Conservation (phyloP, 2,888 invertebrate species). For the Netelia inedita region DNA sequence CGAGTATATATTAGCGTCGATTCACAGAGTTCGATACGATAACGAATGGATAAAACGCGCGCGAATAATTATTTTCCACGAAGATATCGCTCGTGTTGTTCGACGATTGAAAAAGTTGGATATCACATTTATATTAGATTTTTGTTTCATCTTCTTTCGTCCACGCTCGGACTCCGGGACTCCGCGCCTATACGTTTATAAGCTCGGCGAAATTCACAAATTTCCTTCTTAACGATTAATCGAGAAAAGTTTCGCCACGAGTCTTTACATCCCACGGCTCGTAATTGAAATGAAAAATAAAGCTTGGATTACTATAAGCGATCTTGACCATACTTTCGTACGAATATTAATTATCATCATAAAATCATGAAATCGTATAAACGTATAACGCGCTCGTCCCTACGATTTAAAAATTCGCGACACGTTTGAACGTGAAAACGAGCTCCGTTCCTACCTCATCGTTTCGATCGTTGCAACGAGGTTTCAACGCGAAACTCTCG, state of each 20-base stretch:
- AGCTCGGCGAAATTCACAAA: too few species aligned
- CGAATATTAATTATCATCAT: neutral
- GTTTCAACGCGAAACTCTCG: conserved; percentile 9
- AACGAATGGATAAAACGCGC: conserved; percentile 12
- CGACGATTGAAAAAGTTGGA: conserved; percentile 70
- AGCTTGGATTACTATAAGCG: neutral
- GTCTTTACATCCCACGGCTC: too few species aligned
- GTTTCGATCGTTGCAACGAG: neutral
- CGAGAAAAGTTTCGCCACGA: too few species aligned
- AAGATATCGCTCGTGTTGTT: conserved; percentile 48
- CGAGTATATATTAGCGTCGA: conserved; percentile 69
- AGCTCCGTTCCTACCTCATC: neutral
- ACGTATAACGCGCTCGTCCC: neutral
- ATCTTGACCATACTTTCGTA: neutral
- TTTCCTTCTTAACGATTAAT: too few species aligned
- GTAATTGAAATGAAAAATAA: too few species aligned
- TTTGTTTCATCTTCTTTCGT: conserved; percentile 12
- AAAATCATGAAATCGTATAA: neutral
- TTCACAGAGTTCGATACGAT: conserved; percentile 48
- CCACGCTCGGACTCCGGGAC: too few species aligned
- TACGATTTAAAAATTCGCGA: neutral
- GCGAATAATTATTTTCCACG: conserved; percentile 30
- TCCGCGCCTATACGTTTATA: too few species aligned
- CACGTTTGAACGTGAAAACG: neutral
- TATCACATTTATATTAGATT: conserved; percentile 70